Conservation (phyloP, 1,140 invertebrate genomes). For the Aphaenogaster rudis region DNA sequence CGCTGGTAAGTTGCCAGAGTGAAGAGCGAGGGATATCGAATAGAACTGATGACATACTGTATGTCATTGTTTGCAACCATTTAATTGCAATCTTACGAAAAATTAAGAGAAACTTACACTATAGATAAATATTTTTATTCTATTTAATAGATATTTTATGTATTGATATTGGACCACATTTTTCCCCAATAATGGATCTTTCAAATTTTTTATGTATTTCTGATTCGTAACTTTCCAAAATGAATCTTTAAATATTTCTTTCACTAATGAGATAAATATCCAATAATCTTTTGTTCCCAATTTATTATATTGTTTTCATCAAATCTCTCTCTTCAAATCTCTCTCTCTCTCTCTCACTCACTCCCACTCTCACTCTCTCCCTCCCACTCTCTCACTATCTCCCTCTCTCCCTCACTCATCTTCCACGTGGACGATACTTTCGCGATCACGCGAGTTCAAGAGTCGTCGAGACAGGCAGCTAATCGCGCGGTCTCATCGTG, state of each 20-base stretch:
- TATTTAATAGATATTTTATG: too few relatives aligned
- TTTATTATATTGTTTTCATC: neutral
- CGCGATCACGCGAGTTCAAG: neutral
- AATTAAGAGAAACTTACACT: neutral
- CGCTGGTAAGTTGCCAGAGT: neutral
- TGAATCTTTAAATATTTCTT: neutral
- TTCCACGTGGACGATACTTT: neutral
- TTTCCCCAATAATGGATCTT: neutral
- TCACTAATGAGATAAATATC: neutral
- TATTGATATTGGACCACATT: neutral
- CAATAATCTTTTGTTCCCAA: neutral
- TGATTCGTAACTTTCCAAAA: neutral
- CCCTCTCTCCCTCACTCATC: neutral
- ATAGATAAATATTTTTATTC: neutral
- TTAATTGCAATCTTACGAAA: neutral
- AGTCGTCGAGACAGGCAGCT: neutral
- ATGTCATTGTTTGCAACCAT: neutral
- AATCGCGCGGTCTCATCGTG: constrained; percentile 12
- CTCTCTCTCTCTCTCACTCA: neutral
- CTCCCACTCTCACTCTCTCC: too few relatives aligned
- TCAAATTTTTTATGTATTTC: neutral
- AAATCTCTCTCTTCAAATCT: neutral
- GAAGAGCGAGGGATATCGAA: neutral
- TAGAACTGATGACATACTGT: neutral
- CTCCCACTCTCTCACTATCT: neutral